phyloP scores from a whole-genome alignment of 2,113 vertebrate species.

The Antigone vipio region DNA sequence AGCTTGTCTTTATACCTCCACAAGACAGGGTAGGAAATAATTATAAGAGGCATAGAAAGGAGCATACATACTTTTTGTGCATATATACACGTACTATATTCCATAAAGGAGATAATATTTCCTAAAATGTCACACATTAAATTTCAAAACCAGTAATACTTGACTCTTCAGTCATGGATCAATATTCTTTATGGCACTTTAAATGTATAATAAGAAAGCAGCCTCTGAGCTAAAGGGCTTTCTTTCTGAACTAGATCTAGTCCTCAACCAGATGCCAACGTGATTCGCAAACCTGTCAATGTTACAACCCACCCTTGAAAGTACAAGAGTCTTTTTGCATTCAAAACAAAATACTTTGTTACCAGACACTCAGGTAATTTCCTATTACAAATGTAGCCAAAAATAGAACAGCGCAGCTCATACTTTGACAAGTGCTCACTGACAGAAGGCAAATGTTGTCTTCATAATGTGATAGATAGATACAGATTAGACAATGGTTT shows the following conservation, averaged over 20 bases:
- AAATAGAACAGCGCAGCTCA: neutral
- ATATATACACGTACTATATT: neutral
- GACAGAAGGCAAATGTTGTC: neutral
- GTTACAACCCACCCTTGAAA: neutral
- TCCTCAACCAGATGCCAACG: neutral
- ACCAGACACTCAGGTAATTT: neutral
- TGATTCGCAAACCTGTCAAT: neutral
- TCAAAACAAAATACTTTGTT: neutral
- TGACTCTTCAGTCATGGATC: neutral
- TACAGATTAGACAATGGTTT: neutral
- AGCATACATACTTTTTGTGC: neutral
- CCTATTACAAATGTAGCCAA: neutral
- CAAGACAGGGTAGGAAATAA: neutral
- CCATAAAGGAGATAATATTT: neutral
- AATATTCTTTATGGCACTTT: neutral
- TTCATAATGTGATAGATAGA: neutral
- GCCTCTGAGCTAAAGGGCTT: neutral
- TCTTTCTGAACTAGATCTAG: neutral
- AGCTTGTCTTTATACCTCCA: neutral
- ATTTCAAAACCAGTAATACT: neutral
- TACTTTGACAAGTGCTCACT: neutral
- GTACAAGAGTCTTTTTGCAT: neutral
- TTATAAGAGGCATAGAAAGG: neutral
- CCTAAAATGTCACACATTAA: neutral
- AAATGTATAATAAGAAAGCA: neutral